These are phyloP conservation scores for Cerastis leucographa DNA, from an alignment of 2,888 invertebrate species.

Conservation along the genomic window DNA sequence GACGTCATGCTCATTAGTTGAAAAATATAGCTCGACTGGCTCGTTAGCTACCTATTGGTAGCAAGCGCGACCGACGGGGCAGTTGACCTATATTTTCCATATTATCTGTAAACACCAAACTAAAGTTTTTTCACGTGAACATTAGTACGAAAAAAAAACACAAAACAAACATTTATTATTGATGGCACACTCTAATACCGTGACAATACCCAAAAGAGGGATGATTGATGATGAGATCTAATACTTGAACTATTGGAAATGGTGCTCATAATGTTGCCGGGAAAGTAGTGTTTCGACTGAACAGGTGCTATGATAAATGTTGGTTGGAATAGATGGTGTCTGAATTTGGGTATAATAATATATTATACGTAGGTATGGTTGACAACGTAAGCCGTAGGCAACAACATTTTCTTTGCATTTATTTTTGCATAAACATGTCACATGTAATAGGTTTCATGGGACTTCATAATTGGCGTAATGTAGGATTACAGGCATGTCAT, in stretches of 20 bases:
- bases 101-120: not conserved
- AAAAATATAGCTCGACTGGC: too few species aligned
- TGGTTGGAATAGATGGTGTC: not conserved
- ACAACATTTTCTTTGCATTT: not conserved
- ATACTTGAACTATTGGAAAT: conserved; percentile 63
- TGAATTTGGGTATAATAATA: not conserved
- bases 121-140: not conserved
- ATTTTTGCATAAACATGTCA: too few species aligned
- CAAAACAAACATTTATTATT: conserved; percentile 57
- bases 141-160: conserved; percentile 15
- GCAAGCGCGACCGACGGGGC: too few species aligned
- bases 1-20: too few species aligned
- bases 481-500: too few species aligned
- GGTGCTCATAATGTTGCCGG: conserved; percentile 45
- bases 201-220: conserved; percentile 65
- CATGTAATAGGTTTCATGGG: too few species aligned
- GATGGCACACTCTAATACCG: conserved; percentile 64
- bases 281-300: conserved; percentile 43
- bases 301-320: conserved; percentile 35
- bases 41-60: too few species aligned
- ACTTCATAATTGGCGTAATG: too few species aligned
- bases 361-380: not conserved
- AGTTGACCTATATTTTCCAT: too few species aligned
- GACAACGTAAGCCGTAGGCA: not conserved
- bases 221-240: conserved; percentile 69